phyloP scores from a whole-genome alignment of 2,797 vertebrate genomes.

The Leptatherina wallacei region DNA sequence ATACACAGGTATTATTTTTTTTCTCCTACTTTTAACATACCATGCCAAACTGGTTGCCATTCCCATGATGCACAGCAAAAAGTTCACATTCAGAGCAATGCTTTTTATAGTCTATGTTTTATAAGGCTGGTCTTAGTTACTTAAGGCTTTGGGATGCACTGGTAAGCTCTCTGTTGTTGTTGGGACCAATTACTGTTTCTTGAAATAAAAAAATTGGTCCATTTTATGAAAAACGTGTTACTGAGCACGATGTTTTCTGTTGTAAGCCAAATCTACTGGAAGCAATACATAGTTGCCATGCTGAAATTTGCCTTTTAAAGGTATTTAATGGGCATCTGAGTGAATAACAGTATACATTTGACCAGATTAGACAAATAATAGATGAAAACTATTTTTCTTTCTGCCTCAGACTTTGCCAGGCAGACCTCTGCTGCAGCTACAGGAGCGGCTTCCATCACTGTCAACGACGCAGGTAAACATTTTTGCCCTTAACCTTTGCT shows the following conservation, averaged over 20 bases:
- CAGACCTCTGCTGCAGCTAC: conserved; percentile 91
- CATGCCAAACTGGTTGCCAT: conserved; percentile 56
- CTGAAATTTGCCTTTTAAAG: conserved; percentile 21
- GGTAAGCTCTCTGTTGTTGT: conserved; percentile 18
- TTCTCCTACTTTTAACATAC: conserved; percentile 8
- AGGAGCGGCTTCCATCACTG: conserved; percentile 93
- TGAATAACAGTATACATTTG: neutral
- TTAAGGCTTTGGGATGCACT: conserved; percentile 11
- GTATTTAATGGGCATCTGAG: neutral
- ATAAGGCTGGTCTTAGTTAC: conserved; percentile 10
- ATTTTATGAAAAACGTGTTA: conserved; percentile 2
- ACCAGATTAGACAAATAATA: conserved; percentile 17
- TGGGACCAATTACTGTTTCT: conserved; percentile 22
- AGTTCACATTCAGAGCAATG: conserved; percentile 29
- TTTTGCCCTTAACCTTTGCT: conserved; percentile 1
- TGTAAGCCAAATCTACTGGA: conserved; percentile 2
- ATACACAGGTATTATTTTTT: conserved; percentile 88
- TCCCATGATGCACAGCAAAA: conserved; percentile 38
- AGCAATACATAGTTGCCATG: conserved; percentile 22
- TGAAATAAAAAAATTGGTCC: conserved; percentile 23
- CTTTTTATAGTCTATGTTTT: conserved; percentile 37
- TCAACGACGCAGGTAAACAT: conserved; percentile 90
- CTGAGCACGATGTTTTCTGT: conserved; percentile 8
- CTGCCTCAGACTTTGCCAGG: conserved; percentile 88
- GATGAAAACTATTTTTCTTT: conserved; percentile 23